phyloP scores from a whole-genome alignment of 2,113 vertebrate genomes.

The Arenaria interpres region DNA sequence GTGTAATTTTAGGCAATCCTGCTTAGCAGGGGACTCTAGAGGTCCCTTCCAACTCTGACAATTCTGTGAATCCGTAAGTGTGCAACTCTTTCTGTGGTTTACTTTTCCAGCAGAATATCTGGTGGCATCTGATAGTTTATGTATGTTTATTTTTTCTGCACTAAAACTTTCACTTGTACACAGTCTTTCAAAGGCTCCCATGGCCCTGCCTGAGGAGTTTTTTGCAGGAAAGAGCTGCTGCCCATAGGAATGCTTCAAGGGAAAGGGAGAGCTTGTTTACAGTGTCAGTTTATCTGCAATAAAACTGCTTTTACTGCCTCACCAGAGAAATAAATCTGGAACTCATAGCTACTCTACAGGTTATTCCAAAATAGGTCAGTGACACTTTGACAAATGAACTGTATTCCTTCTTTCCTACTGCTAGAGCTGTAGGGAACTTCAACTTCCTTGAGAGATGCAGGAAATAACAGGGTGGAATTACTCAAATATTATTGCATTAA shows the following conservation, averaged over 20 bases:
- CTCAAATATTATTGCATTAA: neutral
- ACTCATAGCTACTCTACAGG: neutral
- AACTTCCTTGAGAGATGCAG: neutral
- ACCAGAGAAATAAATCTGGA: neutral
- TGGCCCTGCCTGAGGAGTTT: neutral
- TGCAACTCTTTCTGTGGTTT: neutral
- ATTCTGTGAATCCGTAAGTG: too few species aligned
- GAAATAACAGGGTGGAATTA: neutral
- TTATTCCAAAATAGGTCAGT: conserved; percentile 16
- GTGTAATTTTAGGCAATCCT: neutral
- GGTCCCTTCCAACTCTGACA: too few species aligned
- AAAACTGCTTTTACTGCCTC: neutral
- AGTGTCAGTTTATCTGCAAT: neutral
- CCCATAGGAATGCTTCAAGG: neutral
- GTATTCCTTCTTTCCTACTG: neutral
- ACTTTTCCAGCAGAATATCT: neutral
- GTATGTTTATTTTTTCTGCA: neutral
- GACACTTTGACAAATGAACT: neutral
- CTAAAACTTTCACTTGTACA: neutral
- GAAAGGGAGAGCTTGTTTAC: neutral
- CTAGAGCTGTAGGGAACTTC: neutral
- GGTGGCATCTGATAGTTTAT: neutral
- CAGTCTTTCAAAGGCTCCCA: neutral
- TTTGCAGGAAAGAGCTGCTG: neutral
- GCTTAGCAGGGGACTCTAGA: too few species aligned